A percentile compares a stretch with the other conserved stretches of the same genome.
Evolutionary conservation across 2,113 vertebrate genomes (phyloP).

Genomic region (Zingel zingel): DNA sequence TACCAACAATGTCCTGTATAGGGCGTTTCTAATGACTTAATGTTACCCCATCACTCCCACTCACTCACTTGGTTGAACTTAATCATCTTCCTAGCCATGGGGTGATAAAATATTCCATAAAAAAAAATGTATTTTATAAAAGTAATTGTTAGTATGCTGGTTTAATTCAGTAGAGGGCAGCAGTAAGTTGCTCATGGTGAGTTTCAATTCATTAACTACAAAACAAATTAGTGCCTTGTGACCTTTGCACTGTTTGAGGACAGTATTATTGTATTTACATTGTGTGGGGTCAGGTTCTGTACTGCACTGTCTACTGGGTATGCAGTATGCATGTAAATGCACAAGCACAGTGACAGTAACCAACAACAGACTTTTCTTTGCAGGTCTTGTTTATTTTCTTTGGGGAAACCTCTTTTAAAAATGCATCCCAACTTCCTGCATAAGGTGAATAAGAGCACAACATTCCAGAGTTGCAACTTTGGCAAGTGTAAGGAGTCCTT

Average conservation of each 20-base stretch:
- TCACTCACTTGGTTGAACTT: background rate
- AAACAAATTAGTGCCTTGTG: background rate
- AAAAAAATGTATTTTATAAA: background rate
- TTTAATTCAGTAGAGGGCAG: conserved; percentile 69
- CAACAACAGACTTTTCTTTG: conserved; percentile 23
- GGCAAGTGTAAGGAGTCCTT: conserved; percentile 37
- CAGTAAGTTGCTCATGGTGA: conserved; percentile 38
- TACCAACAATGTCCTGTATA: background rate
- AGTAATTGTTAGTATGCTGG: background rate
- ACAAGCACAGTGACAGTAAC: conserved; percentile 48
- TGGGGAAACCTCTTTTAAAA: conserved; percentile 43
- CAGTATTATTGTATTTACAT: background rate
- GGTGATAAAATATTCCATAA: background rate
- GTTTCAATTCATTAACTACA: conserved; percentile 24
- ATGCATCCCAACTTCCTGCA: conserved; percentile 26
- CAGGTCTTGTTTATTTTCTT: conserved; percentile 52
- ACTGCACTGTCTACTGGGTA: background rate
- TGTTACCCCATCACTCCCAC: too few relatives aligned
- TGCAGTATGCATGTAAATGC: background rate
- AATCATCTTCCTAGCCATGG: background rate
- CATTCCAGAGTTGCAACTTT: conserved; percentile 49
- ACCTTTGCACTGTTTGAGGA: conserved; percentile 9
- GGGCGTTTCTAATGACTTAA: background rate
- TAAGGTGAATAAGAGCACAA: conserved; percentile 49
- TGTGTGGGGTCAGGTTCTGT: background rate